phyloP scores from a whole-genome alignment of 1,140 invertebrate genomes.

The Aricia agestis region DNA sequence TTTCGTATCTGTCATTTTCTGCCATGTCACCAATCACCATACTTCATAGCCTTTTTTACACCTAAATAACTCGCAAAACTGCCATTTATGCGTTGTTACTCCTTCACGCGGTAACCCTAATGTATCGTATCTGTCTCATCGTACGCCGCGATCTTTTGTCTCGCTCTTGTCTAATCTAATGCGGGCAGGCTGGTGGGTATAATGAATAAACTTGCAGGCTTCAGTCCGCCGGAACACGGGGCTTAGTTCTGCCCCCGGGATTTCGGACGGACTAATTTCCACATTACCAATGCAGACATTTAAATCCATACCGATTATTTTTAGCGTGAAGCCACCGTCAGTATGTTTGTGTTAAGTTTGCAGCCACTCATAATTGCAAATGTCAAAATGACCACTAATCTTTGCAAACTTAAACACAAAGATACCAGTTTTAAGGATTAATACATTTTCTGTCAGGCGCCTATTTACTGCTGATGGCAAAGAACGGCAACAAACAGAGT shows the following conservation, averaged over 20 bases:
- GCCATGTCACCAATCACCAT: too few species aligned
- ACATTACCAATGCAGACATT: conserved; percentile 13
- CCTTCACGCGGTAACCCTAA: background rate
- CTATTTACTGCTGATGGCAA: too few species aligned
- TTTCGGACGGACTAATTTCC: conserved; percentile 4
- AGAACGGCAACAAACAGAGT: too few species aligned
- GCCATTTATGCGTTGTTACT: too few species aligned
- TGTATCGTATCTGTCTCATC: background rate
- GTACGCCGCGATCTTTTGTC: background rate
- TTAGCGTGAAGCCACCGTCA: background rate
- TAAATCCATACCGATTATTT: conserved; percentile 6
- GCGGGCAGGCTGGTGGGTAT: conserved; percentile 2
- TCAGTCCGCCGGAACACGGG: conserved; percentile 1
- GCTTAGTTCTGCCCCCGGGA: conserved; percentile 5
- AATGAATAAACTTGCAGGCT: conserved; percentile 13
- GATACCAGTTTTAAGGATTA: too few species aligned
- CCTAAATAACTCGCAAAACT: too few species aligned
- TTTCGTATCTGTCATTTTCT: too few species aligned
- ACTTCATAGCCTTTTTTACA: too few species aligned
- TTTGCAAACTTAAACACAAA: too few species aligned
- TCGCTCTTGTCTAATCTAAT: conserved; percentile 10
- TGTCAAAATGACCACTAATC: too few species aligned
- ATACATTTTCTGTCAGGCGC: too few species aligned
- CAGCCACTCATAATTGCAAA: background rate
- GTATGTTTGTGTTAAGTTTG: background rate